phyloP scores from a whole-genome alignment of 2,888 invertebrate genomes.

The Catocala fraxini region DNA sequence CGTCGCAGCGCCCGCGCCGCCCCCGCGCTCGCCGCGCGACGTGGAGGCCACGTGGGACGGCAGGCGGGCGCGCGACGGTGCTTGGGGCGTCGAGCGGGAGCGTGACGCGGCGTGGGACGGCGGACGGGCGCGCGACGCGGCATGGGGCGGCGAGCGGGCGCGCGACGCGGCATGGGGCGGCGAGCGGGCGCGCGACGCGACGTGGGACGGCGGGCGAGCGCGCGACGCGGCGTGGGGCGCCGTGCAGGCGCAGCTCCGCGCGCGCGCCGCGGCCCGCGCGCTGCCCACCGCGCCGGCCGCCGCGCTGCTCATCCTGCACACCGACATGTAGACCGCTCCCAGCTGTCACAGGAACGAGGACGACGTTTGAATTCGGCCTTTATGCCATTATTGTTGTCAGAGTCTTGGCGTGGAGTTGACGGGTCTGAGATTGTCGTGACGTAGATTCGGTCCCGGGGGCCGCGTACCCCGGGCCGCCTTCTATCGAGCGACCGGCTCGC shows the following conservation, averaged over 20 bases:
- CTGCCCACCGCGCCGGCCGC: constrained; percentile 58
- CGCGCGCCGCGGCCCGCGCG: constrained; percentile 50
- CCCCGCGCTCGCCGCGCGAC: constrained; percentile 55
- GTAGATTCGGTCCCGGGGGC: no score
- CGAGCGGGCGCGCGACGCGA: constrained; percentile 65
- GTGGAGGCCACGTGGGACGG: not conserved
- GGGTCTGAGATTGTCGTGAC: no score
- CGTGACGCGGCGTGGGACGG: constrained; percentile 44
- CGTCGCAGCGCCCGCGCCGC: constrained; percentile 65
- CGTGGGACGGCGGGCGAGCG: constrained; percentile 26
- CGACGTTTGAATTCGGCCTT: not conserved
- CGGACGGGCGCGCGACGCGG: constrained; percentile 1
- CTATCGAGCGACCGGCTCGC: no score
- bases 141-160: constrained; percentile 25
- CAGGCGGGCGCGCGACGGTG: constrained; percentile 45
- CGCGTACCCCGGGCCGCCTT: no score
- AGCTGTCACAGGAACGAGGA: not conserved
- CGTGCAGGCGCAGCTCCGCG: constrained; percentile 75
- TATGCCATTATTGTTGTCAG: not conserved
- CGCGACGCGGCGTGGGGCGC: constrained; percentile 71
- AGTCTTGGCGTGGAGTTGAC: not conserved
- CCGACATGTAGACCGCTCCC: constrained; percentile 59
- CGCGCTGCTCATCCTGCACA: constrained; percentile 74
- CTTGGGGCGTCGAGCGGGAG: constrained; percentile 77
- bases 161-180: constrained; percentile 71